Base-by-base conservation (phyloP, 1,140 invertebrate genomes). In the Ostrea denselamellosa region DNA sequence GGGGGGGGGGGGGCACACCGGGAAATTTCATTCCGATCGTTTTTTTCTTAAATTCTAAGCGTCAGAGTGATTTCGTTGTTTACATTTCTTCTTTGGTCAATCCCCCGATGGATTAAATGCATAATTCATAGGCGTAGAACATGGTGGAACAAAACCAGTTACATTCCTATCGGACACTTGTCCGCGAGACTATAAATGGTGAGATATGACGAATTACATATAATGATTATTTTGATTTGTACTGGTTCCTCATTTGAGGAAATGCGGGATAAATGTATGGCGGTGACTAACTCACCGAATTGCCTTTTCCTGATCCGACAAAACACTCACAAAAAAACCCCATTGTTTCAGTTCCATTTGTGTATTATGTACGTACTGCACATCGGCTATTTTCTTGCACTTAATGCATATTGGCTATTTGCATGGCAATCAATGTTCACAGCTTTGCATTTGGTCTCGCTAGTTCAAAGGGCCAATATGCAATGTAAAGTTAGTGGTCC, bases 121-220 rank as follows among this genome's bases (percentile, higher is more conserved):
- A 28, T 12, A 28, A 77, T 25, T 22, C 14, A 28, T 77, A 77
- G 68, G 22, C 28, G 9, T 28, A 22, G 25, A 77, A 77, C 28
- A 77, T 77, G 68, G 68, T 28, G 68, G 68, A 77, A 22, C 68
- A 34, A 77, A 28, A 14, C 12, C 22, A 77, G 22, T 25, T 77
- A 10, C 10, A 28, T 4, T 28, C 68, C 12, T 34, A 28, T 25
- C 22, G 68, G 12, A 14, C 22, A 28, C 22, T 77, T 77, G 28
- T 25, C 25, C 10, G 68, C 25, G 68, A 77, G 28, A 77, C 68
- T 28, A 17, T 77, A 77, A 77, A 77, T 34, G 68, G 68, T 77
- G 28, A 25, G 68, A 14, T 14, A 17, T 77, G 68, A 14, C 25
- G 28, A 28, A 14, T 44, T 14, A 14, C 9, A 25, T 14, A 14